Conservation (phyloP, 1,140 invertebrate genomes). For the Cecropterus lyciades region DNA sequence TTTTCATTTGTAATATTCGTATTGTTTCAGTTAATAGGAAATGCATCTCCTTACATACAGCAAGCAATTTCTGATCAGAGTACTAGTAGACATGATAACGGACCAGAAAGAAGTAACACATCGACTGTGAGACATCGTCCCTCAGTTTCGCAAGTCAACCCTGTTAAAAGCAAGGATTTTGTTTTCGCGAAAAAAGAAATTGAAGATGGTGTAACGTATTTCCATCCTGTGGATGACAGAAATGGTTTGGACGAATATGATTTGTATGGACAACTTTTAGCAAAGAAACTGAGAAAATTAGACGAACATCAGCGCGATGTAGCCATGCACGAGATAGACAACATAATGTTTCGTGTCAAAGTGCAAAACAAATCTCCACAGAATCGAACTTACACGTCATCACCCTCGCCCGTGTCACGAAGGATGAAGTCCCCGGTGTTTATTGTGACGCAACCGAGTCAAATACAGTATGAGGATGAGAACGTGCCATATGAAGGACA, state of each 20-base stretch:
- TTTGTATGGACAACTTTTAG: slow-evolving; percentile 66
- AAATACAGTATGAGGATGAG: slow-evolving; percentile 59
- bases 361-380: slow-evolving; percentile 56
- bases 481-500: slow-evolving; percentile 58
- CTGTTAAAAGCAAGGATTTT: slow-evolving; percentile 8
- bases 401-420: slow-evolving; percentile 52
- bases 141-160: neutral
- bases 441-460: slow-evolving; percentile 56
- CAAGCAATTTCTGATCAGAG: slow-evolving; percentile 1
- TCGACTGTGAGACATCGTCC: slow-evolving; percentile 13
- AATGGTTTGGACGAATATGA: slow-evolving; percentile 65
- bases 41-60: neutral
- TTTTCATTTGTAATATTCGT: neutral
- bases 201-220: slow-evolving; percentile 4
- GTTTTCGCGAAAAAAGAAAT: slow-evolving; percentile 21
- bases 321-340: slow-evolving; percentile 77
- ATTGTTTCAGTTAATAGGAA: slow-evolving; percentile 26
- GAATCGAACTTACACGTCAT: slow-evolving; percentile 53
- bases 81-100: neutral
- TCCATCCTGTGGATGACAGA: slow-evolving; percentile 8
- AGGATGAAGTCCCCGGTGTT: slow-evolving; percentile 67
- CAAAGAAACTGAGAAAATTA: slow-evolving; percentile 71
- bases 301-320: slow-evolving; percentile 72
- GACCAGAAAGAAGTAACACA: slow-evolving; percentile 11
- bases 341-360: slow-evolving; percentile 75